Base-by-base conservation (phyloP, 1,140 invertebrate species). In the Drosophila ironensis region DNA sequence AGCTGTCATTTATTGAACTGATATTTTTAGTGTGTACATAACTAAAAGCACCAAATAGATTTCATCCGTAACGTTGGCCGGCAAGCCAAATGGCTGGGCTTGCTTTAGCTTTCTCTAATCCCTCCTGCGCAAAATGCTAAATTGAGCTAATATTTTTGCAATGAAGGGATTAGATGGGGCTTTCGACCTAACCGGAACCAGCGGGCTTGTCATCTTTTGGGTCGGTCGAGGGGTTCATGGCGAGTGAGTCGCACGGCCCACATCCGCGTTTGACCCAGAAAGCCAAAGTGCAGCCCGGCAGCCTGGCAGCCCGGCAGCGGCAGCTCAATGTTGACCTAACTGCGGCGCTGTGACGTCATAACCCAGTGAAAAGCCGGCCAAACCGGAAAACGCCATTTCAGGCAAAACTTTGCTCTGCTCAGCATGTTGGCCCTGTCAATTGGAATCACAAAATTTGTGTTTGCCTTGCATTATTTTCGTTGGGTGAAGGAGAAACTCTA, bases 241-340 rank as follows among this genome's bases (percentile, higher is more conserved):
- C 5, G 14, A 3, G 28, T 1, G 44, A 30, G 16, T 12, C 1
- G 20, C 11, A 19, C 22, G 50, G 28, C 37, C 64, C 44, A 69
- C 30, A 50, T 59, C 27, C 71, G 64, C 48, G 45, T 52, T 57
- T 87, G 81, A 87, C 81, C 82, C 48, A 87, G 61, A 77, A 78
- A 64, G 33, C 8, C 35, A 25, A 54, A 44, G 60, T 38, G 54
- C 46, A 51, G 51, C 59, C 53, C 50, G 52, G 46, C 48, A 70
- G 25, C 25, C 30, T 51, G 53, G 47, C 46, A 71, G n/a, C n/a
- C n/a, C n/a, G n/a, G 73, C 56, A 66, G 44, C 41, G 52, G 38
- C 48, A 51, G 37, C 33, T 60, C 14, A 28, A 19, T 54, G 61
- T 74, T 84, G 80, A 84, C 80, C 80, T 80, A 68, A 80, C 78